Conservation (phyloP, 2,888 invertebrate species). For the Oxyteleia sp. region DNA sequence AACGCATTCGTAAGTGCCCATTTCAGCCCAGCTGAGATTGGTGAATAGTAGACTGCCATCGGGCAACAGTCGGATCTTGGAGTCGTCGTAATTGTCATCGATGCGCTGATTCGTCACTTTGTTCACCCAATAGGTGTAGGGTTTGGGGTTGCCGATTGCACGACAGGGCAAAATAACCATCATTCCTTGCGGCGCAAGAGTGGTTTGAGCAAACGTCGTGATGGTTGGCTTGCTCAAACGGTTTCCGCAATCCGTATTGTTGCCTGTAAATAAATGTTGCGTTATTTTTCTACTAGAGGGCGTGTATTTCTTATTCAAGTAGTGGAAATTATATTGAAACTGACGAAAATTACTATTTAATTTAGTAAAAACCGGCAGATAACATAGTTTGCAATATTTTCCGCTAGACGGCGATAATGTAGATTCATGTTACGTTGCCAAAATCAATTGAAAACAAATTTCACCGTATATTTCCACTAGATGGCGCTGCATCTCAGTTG, state of each 20-base stretch:
- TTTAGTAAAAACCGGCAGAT: no score
- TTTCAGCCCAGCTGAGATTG: slow-evolving; percentile 92
- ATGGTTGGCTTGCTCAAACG: slow-evolving; percentile 78
- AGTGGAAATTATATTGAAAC: no score
- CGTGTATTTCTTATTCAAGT: slow-evolving; percentile 4
- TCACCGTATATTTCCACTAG: no score
- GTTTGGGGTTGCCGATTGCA: slow-evolving; percentile 90
- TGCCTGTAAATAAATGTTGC: slow-evolving; percentile 25
- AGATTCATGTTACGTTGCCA: no score
- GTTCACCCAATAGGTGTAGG: slow-evolving; percentile 91
- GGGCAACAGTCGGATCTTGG: slow-evolving; percentile 87
- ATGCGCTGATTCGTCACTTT: slow-evolving; percentile 89
- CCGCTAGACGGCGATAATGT: no score
- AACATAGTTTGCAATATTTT: no score
- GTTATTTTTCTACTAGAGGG: slow-evolving; percentile 7
- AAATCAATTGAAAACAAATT: no score
- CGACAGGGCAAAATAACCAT: slow-evolving; percentile 91
- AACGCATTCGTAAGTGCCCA: slow-evolving; percentile 94
- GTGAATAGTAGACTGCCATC: slow-evolving; percentile 93
- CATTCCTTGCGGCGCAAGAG: slow-evolving; percentile 88
- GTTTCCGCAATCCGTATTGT: slow-evolving; percentile 58
- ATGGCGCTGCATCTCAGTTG: no score
- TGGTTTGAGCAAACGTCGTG: slow-evolving; percentile 83
- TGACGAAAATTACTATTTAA: no score
- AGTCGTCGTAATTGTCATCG: slow-evolving; percentile 77